These are phyloP conservation scores for Conops quadrifasciatus DNA, from an alignment of 2,888 invertebrate genomes.

Conservation along the genomic window DNA sequence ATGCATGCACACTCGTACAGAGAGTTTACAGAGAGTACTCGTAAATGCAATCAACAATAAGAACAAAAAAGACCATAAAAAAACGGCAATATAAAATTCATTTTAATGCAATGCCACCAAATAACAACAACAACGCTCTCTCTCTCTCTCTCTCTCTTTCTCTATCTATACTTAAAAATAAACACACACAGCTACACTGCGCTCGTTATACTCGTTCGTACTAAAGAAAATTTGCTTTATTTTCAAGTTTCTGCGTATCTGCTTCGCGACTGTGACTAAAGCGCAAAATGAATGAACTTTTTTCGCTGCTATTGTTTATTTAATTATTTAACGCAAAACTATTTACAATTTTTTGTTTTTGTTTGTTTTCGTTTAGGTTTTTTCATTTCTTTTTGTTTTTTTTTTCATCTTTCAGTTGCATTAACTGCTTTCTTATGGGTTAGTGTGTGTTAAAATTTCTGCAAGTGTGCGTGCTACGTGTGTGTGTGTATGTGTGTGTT, in stretches of 20 bases:
- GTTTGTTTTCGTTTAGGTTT: conserved; percentile 18
- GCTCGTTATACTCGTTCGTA: too few relatives aligned
- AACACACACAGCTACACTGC: too few relatives aligned
- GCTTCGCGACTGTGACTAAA: neutral
- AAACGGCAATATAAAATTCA: conserved; percentile 11
- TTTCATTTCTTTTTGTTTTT: conserved; percentile 40
- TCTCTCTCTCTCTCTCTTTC: conserved; percentile 8
- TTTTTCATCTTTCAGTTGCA: conserved; percentile 40
- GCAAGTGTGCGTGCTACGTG: neutral
- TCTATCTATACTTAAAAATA: conserved; percentile 22
- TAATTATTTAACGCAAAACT: conserved; percentile 34
- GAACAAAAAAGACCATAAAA: neutral
- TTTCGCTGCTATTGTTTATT: conserved; percentile 25
- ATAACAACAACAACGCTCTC: conserved; percentile 14
- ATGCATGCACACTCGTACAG: too few relatives aligned
- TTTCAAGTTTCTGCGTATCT: neutral
- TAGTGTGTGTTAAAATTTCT: conserved; percentile 12
- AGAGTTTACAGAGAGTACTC: too few relatives aligned
- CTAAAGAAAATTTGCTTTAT: neutral
- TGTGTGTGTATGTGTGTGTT: too few relatives aligned
- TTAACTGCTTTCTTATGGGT: conserved; percentile 41
- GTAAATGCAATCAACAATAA: too few relatives aligned
- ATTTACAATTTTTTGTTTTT: conserved; percentile 32
- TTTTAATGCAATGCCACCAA: neutral
- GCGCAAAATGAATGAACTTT: conserved; percentile 29